Evolutionary conservation across 2,113 vertebrate species (phyloP).

Genomic region (Calyptomena viridis): DNA sequence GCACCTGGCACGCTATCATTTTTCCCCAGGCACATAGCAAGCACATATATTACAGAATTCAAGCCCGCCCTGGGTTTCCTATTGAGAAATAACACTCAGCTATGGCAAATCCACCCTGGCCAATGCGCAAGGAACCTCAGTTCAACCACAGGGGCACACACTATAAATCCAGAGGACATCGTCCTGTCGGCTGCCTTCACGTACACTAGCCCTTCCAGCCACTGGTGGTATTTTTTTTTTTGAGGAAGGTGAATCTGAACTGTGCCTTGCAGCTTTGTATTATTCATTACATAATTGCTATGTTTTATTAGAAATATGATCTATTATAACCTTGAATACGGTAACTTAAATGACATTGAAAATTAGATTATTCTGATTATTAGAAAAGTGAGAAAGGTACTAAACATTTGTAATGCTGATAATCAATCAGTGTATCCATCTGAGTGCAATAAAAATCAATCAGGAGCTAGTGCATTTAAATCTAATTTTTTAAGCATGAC

Average conservation of each 20-base stretch:
- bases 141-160: background rate
- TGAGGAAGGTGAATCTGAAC: conserved; percentile 6
- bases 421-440: conserved; percentile 80
- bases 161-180: background rate
- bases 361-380: conserved; percentile 85
- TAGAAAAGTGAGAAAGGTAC: conserved; percentile 78
- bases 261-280: conserved; percentile 57
- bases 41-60: background rate
- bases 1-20: background rate
- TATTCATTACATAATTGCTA: conserved; percentile 77
- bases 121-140: background rate
- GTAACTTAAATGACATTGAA: conserved; percentile 78
- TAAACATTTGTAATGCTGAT: conserved; percentile 76
- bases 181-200: background rate
- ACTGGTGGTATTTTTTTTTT: background rate
- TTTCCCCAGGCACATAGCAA: conserved; percentile 19
- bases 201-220: background rate
- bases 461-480: conserved; percentile 78
- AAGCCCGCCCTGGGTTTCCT: background rate
- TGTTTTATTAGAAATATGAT: conserved; percentile 79
- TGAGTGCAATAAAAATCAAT: conserved; percentile 83
- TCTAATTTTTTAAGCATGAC: conserved; percentile 87
- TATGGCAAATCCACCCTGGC: accelerated
- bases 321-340: conserved; percentile 76
- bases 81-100: background rate